Percentiles rank a stretch among this genome's conserved stretches.
Conservation (phyloP, 2,113 vertebrate genomes). For the Progne subis region DNA sequence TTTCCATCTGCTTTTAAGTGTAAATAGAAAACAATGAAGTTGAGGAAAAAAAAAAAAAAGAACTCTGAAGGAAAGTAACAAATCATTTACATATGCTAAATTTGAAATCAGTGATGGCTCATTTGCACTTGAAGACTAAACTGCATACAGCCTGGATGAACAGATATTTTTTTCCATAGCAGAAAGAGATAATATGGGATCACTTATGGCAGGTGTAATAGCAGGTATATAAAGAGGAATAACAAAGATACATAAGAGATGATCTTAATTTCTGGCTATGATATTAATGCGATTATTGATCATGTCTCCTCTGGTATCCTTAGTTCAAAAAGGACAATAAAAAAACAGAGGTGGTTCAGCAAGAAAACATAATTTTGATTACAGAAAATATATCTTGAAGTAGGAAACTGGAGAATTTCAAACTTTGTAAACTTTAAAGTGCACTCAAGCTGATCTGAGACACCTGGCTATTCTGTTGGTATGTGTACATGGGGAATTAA, state of each 20-base stretch:
- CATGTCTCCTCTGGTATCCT: background rate
- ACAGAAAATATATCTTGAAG: background rate
- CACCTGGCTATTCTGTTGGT: background rate
- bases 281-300: background rate
- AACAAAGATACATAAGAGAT: background rate
- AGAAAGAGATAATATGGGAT: background rate
- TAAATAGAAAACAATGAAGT: background rate
- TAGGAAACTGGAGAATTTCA: background rate
- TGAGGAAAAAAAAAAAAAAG: background rate
- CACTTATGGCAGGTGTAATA: background rate
- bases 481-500: background rate
- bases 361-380: background rate
- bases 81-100: background rate
- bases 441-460: background rate
- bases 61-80: background rate
- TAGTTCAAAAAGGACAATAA: background rate
- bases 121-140: background rate
- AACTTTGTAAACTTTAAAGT: background rate
- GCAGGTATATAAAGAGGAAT: background rate
- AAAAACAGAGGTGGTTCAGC: background rate
- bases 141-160: background rate
- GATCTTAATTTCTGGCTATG: background rate
- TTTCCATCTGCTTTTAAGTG: background rate
- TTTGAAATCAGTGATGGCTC: background rate
- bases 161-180: background rate